phyloP scores from a whole-genome alignment of 2,888 invertebrate species.

The Orthonevra nobilis region DNA sequence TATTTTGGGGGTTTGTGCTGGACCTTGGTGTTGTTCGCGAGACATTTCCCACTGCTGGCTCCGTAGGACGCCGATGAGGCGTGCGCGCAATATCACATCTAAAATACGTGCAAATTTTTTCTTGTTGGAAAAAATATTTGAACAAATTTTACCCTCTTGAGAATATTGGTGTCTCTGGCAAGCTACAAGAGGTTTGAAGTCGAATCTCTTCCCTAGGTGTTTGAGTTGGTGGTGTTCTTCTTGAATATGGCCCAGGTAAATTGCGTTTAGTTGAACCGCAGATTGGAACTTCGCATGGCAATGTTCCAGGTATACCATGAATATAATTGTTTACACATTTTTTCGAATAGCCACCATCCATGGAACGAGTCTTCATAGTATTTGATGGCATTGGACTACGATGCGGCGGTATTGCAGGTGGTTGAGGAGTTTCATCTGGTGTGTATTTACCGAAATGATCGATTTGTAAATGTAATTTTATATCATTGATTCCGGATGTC shows the following conservation, averaged over 20 bases:
- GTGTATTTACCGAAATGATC: slow-evolving; percentile 58
- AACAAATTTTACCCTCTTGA: slow-evolving; percentile 83
- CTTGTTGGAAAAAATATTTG: no score
- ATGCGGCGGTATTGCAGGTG: slow-evolving; percentile 88
- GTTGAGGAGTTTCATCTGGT: slow-evolving; percentile 73
- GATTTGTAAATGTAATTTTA: slow-evolving; percentile 47
- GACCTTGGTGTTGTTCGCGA: slow-evolving; percentile 84
- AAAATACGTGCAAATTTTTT: no score
- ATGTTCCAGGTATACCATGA: slow-evolving; percentile 84
- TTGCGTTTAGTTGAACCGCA: slow-evolving; percentile 79
- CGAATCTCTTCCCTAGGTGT: slow-evolving; percentile 83
- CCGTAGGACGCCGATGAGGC: slow-evolving; percentile 84
- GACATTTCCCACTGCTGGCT: slow-evolving; percentile 79
- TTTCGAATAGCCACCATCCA: slow-evolving; percentile 89
- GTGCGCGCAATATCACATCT: slow-evolving; percentile 90
- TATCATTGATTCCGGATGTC: slow-evolving; percentile 60
- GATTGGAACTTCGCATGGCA: slow-evolving; percentile 86
- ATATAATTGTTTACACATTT: slow-evolving; percentile 82
- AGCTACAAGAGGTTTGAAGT: slow-evolving; percentile 90
- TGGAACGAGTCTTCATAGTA: slow-evolving; percentile 91
- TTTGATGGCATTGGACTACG: slow-evolving; percentile 83
- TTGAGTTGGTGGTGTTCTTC: slow-evolving; percentile 81
- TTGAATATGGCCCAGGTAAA: slow-evolving; percentile 79
- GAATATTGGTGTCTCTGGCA: slow-evolving; percentile 94
- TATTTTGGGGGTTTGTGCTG: slow-evolving; percentile 78